Conservation (phyloP, 2,888 invertebrate species). For the Leptogaster cylindrica region DNA sequence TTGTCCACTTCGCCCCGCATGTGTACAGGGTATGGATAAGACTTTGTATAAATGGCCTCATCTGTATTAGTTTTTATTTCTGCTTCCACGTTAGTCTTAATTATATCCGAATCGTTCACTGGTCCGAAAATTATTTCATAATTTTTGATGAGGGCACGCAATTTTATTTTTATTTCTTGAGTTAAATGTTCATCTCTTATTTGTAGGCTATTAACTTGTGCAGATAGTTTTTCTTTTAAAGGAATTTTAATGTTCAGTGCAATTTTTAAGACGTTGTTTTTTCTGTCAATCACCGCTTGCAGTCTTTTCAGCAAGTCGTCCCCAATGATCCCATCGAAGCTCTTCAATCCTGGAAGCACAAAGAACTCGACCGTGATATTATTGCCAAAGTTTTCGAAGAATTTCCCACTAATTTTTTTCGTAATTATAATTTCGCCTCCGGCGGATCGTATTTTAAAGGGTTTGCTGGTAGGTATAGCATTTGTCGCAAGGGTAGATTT, state of each 20-base stretch:
- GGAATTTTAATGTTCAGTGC: no score
- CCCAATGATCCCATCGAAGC: no score
- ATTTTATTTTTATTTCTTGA: not conserved
- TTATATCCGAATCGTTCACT: not conserved
- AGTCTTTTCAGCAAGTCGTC: no score
- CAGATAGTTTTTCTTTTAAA: constrained; percentile 38
- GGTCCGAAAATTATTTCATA: constrained; percentile 22
- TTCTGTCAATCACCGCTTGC: no score
- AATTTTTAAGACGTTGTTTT: no score
- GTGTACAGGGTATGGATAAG: constrained; percentile 21
- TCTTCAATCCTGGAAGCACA: no score
- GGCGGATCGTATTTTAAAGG: constrained; percentile 36
- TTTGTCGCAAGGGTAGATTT: not conserved
- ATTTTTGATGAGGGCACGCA: not conserved
- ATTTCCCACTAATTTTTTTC: not conserved
- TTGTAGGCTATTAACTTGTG: constrained; percentile 36
- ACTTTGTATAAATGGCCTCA: constrained; percentile 10
- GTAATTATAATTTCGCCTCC: no score
- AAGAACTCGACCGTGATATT: no score
- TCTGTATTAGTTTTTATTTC: constrained; percentile 36
- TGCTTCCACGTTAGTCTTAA: constrained; percentile 25
- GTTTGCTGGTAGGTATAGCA: not conserved
- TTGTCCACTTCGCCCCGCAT: constrained; percentile 20
- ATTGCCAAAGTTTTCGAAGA: constrained; percentile 36
- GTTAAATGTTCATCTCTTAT: constrained; percentile 8